A percentile compares a stretch with the other conserved stretches of the same genome.
Evolutionary conservation across 2,888 invertebrate species (phyloP).

Genomic region (Morinoia aosen): DNA sequence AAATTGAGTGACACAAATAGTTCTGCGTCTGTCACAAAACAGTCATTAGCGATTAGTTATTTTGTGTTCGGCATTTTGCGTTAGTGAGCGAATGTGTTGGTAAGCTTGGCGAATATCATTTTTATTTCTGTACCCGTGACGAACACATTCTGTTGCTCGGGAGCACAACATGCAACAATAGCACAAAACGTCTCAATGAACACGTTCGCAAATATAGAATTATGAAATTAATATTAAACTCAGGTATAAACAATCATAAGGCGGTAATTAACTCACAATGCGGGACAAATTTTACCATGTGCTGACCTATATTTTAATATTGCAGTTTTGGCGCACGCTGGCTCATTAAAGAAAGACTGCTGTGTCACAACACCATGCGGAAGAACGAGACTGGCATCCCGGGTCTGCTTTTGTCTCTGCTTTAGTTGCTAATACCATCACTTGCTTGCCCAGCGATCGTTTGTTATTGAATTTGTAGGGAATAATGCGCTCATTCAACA

Average conservation of each 20-base stretch:
- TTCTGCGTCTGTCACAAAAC: too few relatives aligned
- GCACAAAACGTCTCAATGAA: neutral
- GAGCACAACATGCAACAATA: too few relatives aligned
- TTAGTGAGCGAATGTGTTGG: too few relatives aligned
- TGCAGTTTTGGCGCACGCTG: neutral
- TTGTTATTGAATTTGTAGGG: neutral
- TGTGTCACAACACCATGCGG: neutral
- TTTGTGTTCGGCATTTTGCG: too few relatives aligned
- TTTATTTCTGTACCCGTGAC: too few relatives aligned
- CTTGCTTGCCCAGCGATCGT: neutral
- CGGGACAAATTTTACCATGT: neutral
- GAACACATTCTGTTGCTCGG: too few relatives aligned
- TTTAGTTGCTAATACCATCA: neutral
- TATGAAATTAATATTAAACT: neutral
- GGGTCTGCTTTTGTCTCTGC: neutral
- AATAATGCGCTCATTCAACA: neutral
- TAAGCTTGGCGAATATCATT: too few relatives aligned
- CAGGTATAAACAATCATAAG: neutral
- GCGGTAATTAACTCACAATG: neutral
- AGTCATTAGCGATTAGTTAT: too few relatives aligned
- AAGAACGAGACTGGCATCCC: neutral
- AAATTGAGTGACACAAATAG: too few relatives aligned
- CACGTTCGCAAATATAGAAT: neutral
- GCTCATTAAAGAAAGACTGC: neutral
- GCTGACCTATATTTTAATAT: constrained; percentile 1